Evolutionary conservation across 2,797 vertebrate genomes (phyloP), one percentile per base, ranked within the genome.

Genomic region (Typhlichthys subterraneus): DNA sequence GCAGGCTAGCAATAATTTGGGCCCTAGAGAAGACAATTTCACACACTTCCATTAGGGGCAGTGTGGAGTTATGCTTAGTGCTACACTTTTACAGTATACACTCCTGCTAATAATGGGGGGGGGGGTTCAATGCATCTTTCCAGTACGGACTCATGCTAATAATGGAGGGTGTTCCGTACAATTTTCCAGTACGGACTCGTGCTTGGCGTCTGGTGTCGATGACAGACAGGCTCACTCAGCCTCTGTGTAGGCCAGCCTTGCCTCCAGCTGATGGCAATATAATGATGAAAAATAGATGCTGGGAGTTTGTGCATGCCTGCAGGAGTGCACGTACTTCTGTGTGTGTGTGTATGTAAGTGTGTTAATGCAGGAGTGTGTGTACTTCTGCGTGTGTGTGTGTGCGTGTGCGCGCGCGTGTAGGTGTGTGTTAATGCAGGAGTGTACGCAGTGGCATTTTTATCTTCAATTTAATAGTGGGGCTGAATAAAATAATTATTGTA

Each of bases 231-330:
- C 82, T 80, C 63, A 13, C 70, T 50, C 69, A 61, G 61, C 33
- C 45, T 56, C 59, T 53, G 70, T 69, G 47, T 75, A 72, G 72
- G 75, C 57, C 73, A 73, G 76, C 84, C 81, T 85, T 76, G 77
- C 81, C 81, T 88, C 63, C 68, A 87, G 82, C 83, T 76, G 79
- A 77, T 69, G 70, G 63, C 54, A 63, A 72, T 75, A 76, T 84
- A 80, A 73, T 80, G 53, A 85, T 85, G 78, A 84, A 78, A 89
- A 81, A 82, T 83, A 73, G 65, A 87, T 86, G 79, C 74, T 55
- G 61, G 51, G 54, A 66, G 57, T 72, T 61, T 58, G 68, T 69
- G 74, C 75, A 69, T 61, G 78, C 69, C 23, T 57, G 59, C 6
- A 38, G 33, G 33, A 38, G 33, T 38, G 33, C 14, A 45, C 19